Evolutionary conservation across 2,888 invertebrate species (phyloP).

Genomic region (Diarsia mendica): DNA sequence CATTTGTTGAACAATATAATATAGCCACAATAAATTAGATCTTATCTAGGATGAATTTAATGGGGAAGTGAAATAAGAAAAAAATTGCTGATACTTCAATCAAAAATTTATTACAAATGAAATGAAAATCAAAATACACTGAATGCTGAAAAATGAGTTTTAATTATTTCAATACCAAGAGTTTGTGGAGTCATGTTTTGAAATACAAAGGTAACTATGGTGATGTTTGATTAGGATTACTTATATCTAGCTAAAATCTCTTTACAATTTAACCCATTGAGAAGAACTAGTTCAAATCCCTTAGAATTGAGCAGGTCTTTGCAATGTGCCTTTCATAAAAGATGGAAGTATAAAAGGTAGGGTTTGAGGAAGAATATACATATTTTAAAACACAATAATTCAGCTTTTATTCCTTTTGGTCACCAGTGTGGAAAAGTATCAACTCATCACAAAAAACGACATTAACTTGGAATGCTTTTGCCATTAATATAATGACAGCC

Average conservation of each 20-base stretch:
- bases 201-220: slow-evolving; percentile 18
- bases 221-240: slow-evolving; percentile 20
- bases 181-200: slow-evolving; percentile 36
- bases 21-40: too few species aligned
- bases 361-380: slow-evolving; percentile 19
- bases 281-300: slow-evolving; percentile 20
- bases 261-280: slow-evolving; percentile 19
- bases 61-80: not conserved
- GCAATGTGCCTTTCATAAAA: slow-evolving; percentile 9
- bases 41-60: not conserved
- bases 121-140: slow-evolving; percentile 55
- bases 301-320: slow-evolving; percentile 24
- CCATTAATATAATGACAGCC: slow-evolving; percentile 55
- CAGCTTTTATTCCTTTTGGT: slow-evolving; percentile 49
- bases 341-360: slow-evolving; percentile 14
- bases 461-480: slow-evolving; percentile 61
- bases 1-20: too few species aligned
- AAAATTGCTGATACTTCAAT: slow-evolving; percentile 41
- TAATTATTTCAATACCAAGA: slow-evolving; percentile 59
- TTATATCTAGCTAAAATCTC: slow-evolving; percentile 23
- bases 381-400: slow-evolving; percentile 29
- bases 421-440: slow-evolving; percentile 42
- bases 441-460: slow-evolving; percentile 35
- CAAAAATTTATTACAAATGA: slow-evolving; percentile 63
- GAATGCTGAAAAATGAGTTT: slow-evolving; percentile 51